phyloP scores from a whole-genome alignment of 2,888 invertebrate species.

The Drosophila sordidapex region DNA sequence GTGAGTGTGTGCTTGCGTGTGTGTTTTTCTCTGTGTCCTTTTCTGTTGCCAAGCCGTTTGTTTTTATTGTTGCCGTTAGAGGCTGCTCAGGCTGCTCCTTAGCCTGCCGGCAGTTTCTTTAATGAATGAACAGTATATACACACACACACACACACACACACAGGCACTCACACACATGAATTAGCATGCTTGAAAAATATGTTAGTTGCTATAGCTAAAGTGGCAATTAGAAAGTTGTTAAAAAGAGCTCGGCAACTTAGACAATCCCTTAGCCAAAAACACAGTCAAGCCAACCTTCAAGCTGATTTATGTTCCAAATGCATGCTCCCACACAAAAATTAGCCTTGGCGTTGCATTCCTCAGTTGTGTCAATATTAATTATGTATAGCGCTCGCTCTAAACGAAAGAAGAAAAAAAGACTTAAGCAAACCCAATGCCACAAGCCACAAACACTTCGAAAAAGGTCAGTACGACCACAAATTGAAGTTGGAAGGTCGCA shows the following conservation, averaged over 20 bases:
- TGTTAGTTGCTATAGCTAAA: slow-evolving; percentile 50
- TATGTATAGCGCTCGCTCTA: slow-evolving; percentile 52
- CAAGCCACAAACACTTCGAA: background rate
- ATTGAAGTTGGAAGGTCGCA: slow-evolving; percentile 39
- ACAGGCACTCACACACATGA: background rate
- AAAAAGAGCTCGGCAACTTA: slow-evolving; percentile 50
- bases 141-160: slow-evolving; percentile 9
- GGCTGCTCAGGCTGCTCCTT: slow-evolving; percentile 48
- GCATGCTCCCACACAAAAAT: slow-evolving; percentile 69
- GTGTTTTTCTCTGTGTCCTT: slow-evolving; percentile 18
- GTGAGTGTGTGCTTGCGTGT: slow-evolving; percentile 1
- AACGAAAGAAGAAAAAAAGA: background rate
- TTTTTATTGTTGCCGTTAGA: slow-evolving; percentile 64
- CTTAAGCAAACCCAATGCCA: background rate
- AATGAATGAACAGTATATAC: slow-evolving; percentile 69
- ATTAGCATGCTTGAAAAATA: slow-evolving; percentile 6
- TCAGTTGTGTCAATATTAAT: slow-evolving; percentile 73
- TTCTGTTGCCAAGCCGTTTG: slow-evolving; percentile 63
- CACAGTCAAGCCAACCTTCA: slow-evolving; percentile 37
- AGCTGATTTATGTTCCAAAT: slow-evolving; percentile 73
- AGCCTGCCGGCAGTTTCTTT: slow-evolving; percentile 73
- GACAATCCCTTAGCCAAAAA: slow-evolving; percentile 15
- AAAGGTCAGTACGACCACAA: slow-evolving; percentile 36
- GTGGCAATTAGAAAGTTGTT: slow-evolving; percentile 78
- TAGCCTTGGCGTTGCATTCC: slow-evolving; percentile 75